Evolutionary conservation across 2,113 vertebrate genomes (phyloP).

Genomic region (Sorex araneus): DNA sequence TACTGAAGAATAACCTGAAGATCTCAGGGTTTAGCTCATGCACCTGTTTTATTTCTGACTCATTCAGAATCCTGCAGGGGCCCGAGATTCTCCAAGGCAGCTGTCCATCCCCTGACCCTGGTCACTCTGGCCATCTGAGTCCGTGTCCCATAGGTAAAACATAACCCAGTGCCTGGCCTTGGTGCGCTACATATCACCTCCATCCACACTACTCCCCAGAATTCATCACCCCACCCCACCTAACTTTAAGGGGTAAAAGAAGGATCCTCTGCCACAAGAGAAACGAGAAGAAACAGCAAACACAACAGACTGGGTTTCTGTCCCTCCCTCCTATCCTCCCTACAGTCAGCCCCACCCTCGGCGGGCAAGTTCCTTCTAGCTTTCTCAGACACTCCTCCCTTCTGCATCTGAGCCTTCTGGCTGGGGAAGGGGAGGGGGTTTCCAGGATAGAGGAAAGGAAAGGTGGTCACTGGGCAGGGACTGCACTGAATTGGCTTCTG

Average conservation of each 20-base stretch:
- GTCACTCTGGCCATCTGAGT: not conserved
- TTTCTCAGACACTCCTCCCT: not conserved
- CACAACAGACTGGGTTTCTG: rapidly evolving
- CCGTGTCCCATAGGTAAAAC: not conserved
- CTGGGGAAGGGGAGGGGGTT: too few species aligned
- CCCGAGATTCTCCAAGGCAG: not conserved
- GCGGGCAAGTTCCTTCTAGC: not conserved
- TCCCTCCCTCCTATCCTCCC: not conserved
- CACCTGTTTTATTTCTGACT: not conserved
- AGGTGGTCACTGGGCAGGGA: not conserved
- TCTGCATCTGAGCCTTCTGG: not conserved
- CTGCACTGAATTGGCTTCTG: not conserved
- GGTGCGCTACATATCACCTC: not conserved
- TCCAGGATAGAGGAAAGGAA: not conserved
- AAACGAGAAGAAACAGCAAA: not conserved
- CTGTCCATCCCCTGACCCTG: not conserved
- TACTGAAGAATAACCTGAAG: not conserved
- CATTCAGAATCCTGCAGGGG: not conserved
- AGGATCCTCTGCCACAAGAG: not conserved
- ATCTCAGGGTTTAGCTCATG: not conserved
- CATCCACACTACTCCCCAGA: not conserved
- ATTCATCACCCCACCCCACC: not conserved
- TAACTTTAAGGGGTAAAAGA: not conserved
- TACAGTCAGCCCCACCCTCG: not conserved
- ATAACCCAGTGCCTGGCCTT: not conserved